Percentiles rank a stretch among this genome's conserved stretches.
phyloP scores from a whole-genome alignment of 2,113 vertebrate species.

The Oreochromis spilurus region DNA sequence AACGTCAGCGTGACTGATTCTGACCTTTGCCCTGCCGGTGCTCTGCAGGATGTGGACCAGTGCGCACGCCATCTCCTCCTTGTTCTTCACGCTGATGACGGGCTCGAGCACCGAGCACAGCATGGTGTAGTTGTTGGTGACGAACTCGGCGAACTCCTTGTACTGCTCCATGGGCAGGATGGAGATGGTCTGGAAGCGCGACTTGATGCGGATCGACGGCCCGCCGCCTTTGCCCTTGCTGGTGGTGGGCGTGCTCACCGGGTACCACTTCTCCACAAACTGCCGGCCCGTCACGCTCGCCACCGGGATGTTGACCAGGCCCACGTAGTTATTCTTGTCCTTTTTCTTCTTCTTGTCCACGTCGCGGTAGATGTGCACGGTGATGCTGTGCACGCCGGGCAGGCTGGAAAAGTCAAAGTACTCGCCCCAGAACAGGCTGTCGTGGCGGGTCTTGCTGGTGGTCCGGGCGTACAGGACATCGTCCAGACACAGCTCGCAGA shows the following conservation, averaged over 20 bases:
- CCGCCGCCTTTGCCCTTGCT: slow-evolving; percentile 86
- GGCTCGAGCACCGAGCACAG: slow-evolving; percentile 94
- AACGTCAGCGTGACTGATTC: neutral
- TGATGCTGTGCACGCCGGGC: slow-evolving; percentile 82
- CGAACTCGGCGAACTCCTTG: slow-evolving; percentile 96
- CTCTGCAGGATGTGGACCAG: slow-evolving; percentile 97
- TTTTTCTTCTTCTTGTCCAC: slow-evolving; percentile 95
- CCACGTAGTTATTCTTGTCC: slow-evolving; percentile 96
- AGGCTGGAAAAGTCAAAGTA: slow-evolving; percentile 90
- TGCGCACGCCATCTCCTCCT: slow-evolving; percentile 94
- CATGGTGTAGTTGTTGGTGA: slow-evolving; percentile 89
- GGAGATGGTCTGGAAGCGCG: slow-evolving; percentile 88
- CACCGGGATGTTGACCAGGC: slow-evolving; percentile 90
- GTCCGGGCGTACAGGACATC: slow-evolving; percentile 93
- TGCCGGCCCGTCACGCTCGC: slow-evolving; percentile 82
- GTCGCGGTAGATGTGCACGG: slow-evolving; percentile 95
- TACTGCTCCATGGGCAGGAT: slow-evolving; percentile 98
- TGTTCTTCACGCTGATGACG: slow-evolving; percentile 92
- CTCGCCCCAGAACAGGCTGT: slow-evolving; percentile 97
- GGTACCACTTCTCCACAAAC: slow-evolving; percentile 98
- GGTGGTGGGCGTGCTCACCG: slow-evolving; percentile 89
- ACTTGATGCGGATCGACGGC: slow-evolving; percentile 93
- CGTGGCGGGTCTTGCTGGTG: slow-evolving; percentile 90
- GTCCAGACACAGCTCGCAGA: slow-evolving; percentile 97
- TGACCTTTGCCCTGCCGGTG: slow-evolving; percentile 92